Base-by-base conservation (phyloP, 2,888 invertebrate species). In the Adineta ricciae region DNA sequence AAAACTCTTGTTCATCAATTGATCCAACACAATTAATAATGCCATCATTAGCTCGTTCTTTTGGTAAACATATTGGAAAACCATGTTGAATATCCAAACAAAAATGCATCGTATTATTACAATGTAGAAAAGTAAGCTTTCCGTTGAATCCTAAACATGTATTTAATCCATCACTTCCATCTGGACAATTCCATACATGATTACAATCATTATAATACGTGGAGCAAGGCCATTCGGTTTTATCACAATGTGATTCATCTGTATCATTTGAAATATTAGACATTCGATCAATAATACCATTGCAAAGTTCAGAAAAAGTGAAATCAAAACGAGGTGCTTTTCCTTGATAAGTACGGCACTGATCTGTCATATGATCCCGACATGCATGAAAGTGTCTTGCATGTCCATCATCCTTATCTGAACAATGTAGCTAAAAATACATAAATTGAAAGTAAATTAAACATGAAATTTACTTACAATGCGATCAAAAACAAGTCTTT, bases 71-170 rank as follows among this genome's bases (percentile, higher is more conserved):
- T 38, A 38, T 0, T 1, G 2, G 21, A 0, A 21, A 0, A 38
- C 73, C 73, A 21, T 19, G 36, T 19, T 19, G 3, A 19, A 27
- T 27, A 73, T 73, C 21, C 21, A 73, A 38, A 21, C 73, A 73
- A 21, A 73, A 73, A 21, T 73, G 73, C 0, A 1, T 19, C 0
- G 16, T 7, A 73, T 21, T 36, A 1, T 21, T 7, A 73, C 73
- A 73, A n/a, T n/a, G n/a, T n/a, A n/a, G n/a, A 19, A 8, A 0
- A 21, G 0, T n/a, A n/a, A n/a, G n/a, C n/a, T n/a, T n/a, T n/a
- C n/a, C n/a, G n/a, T n/a, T n/a, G 2, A 7, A 0, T 5, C 7
- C 21, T 0, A 21, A 14, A 21, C 16, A 3, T 0, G 0, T 5
- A 1, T 11, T 8, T 1, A 73, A 19, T 36, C 38, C 73, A 73